Conservation (phyloP, 2,113 vertebrate species). For the Platanista minor region DNA sequence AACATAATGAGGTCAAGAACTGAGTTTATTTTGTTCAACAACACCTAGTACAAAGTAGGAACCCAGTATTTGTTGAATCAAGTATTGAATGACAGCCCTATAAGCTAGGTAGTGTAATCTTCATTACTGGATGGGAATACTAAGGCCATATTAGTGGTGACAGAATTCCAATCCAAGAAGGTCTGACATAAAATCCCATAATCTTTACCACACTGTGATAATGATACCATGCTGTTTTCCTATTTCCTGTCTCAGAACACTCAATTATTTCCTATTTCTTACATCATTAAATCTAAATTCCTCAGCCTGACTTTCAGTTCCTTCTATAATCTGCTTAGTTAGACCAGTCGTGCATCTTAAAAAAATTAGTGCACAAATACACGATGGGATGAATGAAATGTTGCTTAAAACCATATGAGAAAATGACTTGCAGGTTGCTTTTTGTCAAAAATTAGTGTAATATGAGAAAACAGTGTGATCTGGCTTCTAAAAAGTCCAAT, state of each 20-base stretch:
- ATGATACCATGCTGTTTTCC: not conserved
- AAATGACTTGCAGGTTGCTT: conserved; percentile 4
- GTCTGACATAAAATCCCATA: not conserved
- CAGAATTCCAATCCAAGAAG: not conserved
- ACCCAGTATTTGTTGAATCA: not conserved
- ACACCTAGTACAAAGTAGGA: not conserved
- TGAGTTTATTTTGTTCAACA: not conserved
- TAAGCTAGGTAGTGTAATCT: not conserved
- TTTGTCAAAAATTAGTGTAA: not conserved
- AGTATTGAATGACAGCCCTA: not conserved
- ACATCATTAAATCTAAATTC: conserved; percentile 53
- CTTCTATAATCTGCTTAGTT: not conserved
- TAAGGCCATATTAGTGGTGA: not conserved
- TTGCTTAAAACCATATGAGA: not conserved
- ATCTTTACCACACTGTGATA: not conserved
- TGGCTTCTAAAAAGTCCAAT: not conserved
- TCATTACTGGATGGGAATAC: not conserved
- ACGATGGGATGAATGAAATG: conserved; percentile 13
- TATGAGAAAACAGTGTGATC: not conserved
- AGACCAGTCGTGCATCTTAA: not conserved
- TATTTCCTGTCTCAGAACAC: conserved; percentile 50
- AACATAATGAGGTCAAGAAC: not conserved
- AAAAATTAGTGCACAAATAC: not conserved
- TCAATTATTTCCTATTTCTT: conserved; percentile 45
- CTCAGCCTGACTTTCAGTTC: not conserved